Evolutionary conservation across 2,113 vertebrate species (phyloP).

Genomic region (Podilymbus podiceps): DNA sequence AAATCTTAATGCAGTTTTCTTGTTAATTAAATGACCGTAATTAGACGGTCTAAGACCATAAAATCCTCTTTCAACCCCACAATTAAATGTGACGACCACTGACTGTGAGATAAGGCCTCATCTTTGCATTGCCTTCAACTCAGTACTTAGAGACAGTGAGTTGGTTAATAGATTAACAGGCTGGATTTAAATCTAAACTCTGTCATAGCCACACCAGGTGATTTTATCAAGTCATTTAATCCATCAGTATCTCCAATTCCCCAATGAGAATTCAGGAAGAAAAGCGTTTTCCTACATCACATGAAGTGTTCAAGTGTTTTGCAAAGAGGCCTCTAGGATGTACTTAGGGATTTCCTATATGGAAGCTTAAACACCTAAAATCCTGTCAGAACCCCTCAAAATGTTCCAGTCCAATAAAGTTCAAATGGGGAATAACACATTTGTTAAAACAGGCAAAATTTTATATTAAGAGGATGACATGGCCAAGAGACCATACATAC

Average conservation of each 20-base stretch:
- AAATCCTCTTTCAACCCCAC: not conserved
- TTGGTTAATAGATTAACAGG: not conserved
- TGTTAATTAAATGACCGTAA: not conserved
- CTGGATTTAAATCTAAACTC: not conserved
- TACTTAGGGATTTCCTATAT: slow-evolving; percentile 55
- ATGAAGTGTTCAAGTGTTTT: not conserved
- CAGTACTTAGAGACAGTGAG: not conserved
- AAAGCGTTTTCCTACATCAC: slow-evolving; percentile 3
- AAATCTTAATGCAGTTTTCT: not conserved
- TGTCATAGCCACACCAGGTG: not conserved
- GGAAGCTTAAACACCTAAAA: slow-evolving; percentile 25
- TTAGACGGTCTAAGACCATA: not conserved
- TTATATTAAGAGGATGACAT: slow-evolving; percentile 36
- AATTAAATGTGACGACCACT: not conserved
- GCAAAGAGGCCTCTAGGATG: not conserved
- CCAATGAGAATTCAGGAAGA: not conserved
- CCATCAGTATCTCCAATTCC: not conserved
- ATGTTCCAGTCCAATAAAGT: slow-evolving; percentile 45
- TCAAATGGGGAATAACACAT: slow-evolving; percentile 51
- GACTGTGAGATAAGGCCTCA: not conserved
- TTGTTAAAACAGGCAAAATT: slow-evolving; percentile 25
- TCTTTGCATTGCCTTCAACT: not conserved
- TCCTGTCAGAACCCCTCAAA: slow-evolving; percentile 48
- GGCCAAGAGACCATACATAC: slow-evolving; percentile 23
- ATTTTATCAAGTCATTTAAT: not conserved